These are phyloP conservation scores for Rousettus madagascariensis DNA, from an alignment of 2,797 vertebrate species.

Conservation along the genomic window DNA sequence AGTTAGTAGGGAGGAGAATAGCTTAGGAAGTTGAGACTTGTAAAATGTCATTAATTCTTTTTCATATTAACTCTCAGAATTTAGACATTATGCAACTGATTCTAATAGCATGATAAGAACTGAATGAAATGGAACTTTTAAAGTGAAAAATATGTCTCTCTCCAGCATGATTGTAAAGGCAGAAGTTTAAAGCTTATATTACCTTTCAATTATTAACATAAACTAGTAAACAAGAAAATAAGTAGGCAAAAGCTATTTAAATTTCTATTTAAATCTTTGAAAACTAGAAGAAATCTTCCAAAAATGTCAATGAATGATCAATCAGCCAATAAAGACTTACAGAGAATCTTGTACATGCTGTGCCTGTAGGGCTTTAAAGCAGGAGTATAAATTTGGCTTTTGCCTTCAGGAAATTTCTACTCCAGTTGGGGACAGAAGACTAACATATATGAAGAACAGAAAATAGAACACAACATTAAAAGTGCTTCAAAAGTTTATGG, in stretches of 20 bases:
- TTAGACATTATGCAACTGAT: not conserved
- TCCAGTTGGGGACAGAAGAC: not conserved
- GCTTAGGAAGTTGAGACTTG: not conserved
- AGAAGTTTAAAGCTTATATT: not conserved
- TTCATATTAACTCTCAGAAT: constrained; percentile 11
- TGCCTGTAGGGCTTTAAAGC: not conserved
- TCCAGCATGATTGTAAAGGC: not conserved
- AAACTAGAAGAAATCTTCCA: not conserved
- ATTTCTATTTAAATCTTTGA: constrained; percentile 9
- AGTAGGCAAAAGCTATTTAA: constrained; percentile 1
- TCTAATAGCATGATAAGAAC: not conserved
- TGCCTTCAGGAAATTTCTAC: not conserved
- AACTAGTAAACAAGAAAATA: not conserved
- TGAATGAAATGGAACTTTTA: not conserved
- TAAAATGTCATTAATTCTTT: constrained; percentile 1
- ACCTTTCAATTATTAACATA: constrained; percentile 27
- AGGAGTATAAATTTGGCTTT: not conserved
- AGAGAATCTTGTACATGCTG: not conserved
- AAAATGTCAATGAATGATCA: not conserved
- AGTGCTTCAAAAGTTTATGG: not conserved
- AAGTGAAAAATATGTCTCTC: not conserved
- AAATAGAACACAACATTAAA: not conserved
- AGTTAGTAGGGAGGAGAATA: not conserved
- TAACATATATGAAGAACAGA: not conserved
- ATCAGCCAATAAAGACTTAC: not conserved